A percentile compares a stretch with the other conserved stretches of the same genome.
Conservation (phyloP, 2,888 invertebrate genomes). For the Biston betularia region DNA sequence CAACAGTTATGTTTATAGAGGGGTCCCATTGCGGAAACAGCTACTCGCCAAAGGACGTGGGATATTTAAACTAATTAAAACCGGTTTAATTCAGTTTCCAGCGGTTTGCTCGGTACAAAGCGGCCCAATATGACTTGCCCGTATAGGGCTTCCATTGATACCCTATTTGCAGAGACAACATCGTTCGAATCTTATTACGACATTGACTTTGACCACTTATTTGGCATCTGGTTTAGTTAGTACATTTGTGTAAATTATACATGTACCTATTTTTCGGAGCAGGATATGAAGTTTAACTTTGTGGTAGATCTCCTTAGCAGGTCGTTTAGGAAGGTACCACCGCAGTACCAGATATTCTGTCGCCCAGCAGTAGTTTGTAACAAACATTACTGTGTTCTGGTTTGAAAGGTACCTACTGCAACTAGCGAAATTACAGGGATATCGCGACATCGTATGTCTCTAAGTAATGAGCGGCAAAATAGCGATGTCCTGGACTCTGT, state of each 20-base stretch:
- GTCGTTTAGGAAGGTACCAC: no score
- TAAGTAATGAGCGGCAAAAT: no score
- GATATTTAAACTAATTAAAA: constrained; percentile 53
- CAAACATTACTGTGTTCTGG: no score
- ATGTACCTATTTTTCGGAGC: neutral
- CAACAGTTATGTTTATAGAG: constrained; percentile 46
- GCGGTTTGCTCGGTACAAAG: constrained; percentile 8
- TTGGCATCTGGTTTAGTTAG: constrained; percentile 28
- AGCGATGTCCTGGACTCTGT: no score
- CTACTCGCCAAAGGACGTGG: constrained; percentile 59
- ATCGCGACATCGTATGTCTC: no score
- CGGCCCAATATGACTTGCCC: constrained; percentile 18
- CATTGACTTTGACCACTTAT: constrained; percentile 31
- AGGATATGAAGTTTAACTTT: neutral
- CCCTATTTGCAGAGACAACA: constrained; percentile 18
- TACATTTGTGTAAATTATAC: constrained; percentile 29
- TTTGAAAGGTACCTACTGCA: no score
- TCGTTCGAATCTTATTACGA: constrained; percentile 12
- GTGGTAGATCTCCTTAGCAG: no score
- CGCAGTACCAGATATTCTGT: no score
- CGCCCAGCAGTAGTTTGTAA: no score
- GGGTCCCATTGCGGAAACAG: constrained; percentile 62
- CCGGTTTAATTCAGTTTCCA: constrained; percentile 39
- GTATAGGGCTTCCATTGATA: constrained; percentile 25
- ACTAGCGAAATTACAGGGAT: no score